Conservation (phyloP, 2,888 invertebrate species). For the Dorcus hopei region DNA sequence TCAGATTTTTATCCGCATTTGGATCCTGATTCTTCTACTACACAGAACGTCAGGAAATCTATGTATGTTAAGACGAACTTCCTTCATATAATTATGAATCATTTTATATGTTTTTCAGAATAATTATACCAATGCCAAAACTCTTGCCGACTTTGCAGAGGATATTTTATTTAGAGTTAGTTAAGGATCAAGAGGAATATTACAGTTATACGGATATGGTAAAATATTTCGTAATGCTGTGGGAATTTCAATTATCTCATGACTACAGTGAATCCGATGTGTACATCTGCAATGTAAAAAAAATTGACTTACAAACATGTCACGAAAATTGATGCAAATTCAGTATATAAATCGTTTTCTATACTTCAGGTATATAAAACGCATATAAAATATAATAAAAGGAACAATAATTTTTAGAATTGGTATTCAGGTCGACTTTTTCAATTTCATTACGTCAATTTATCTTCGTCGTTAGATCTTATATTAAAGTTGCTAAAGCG, state of each 20-base stretch:
- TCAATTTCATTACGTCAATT: too few species aligned
- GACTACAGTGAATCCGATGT: not conserved
- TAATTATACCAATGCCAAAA: not conserved
- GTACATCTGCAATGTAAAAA: not conserved
- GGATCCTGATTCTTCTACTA: not conserved
- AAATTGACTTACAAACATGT: not conserved
- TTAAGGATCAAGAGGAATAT: not conserved
- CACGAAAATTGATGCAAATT: not conserved
- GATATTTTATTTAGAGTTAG: not conserved
- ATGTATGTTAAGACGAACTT: not conserved
- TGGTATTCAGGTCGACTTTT: too few species aligned
- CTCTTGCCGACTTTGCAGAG: not conserved
- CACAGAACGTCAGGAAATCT: not conserved
- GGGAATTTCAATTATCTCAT: not conserved
- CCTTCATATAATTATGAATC: too few species aligned
- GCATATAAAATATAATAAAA: too few species aligned
- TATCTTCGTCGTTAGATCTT: too few species aligned
- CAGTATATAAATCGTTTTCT: too few species aligned
- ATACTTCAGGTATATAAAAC: too few species aligned
- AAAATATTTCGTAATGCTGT: not conserved
- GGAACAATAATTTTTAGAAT: too few species aligned
- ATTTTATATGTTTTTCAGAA: not conserved
- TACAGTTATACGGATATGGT: not conserved
- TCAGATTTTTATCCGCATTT: not conserved
- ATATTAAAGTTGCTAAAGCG: too few species aligned